phyloP scores from a whole-genome alignment of 2,113 vertebrate species.

The Istiophorus platypterus region DNA sequence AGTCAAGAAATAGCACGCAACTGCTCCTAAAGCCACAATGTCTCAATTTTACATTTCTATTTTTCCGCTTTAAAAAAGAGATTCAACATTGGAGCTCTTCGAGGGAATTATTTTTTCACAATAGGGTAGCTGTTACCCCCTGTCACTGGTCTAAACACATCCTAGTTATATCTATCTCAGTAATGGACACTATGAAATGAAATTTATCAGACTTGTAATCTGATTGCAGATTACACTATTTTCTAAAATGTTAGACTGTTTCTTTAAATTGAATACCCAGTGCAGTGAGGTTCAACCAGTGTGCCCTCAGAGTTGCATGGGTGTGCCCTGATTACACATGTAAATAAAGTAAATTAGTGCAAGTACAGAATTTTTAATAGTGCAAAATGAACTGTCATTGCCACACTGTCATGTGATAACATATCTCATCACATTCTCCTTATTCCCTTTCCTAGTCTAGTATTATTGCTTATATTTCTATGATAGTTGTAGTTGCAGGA shows the following conservation, averaged over 20 bases:
- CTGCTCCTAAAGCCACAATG: constrained; percentile 1
- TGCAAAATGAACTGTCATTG: neutral
- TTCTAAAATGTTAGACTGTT: constrained; percentile 24
- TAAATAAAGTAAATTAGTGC: neutral
- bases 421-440: constrained; percentile 17
- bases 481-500: neutral
- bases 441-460: neutral
- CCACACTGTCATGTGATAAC: neutral
- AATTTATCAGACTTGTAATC: constrained; percentile 7
- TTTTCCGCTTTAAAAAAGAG: neutral
- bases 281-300: neutral
- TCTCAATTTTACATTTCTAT: constrained; percentile 4
- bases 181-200: neutral
- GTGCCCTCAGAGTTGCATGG: neutral
- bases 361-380: constrained; percentile 2
- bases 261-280: neutral
- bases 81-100: neutral
- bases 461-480: constrained; percentile 14
- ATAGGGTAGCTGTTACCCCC: neutral
- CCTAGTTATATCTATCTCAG: constrained; percentile 4
- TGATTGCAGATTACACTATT: constrained; percentile 9
- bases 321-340: neutral
- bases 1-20: constrained; percentile 35
- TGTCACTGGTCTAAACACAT: neutral
- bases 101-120: constrained; percentile 3